Conservation (phyloP, 2,888 invertebrate species). For the Emesis furor region DNA sequence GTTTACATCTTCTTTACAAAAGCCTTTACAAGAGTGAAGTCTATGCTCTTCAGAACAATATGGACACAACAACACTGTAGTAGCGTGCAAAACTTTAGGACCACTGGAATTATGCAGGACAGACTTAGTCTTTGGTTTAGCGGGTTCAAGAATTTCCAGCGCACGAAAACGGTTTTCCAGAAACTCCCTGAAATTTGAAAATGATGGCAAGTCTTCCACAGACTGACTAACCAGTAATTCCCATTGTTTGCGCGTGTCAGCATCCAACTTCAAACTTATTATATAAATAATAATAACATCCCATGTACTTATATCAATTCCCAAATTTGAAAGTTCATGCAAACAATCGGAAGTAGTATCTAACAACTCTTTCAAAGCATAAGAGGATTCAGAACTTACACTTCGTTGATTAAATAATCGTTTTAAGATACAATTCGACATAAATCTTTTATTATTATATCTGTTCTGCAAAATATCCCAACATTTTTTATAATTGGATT, state of each 20-base stretch:
- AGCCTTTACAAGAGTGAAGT: no score
- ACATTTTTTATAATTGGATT: constrained; percentile 56
- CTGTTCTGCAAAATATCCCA: constrained; percentile 61
- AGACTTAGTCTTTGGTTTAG: no score
- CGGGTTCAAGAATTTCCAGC: no score
- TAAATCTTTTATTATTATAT: constrained; percentile 41
- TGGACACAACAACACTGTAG: no score
- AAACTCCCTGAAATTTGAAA: constrained; percentile 32
- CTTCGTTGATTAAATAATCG: constrained; percentile 46
- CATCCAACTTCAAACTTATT: background rate
- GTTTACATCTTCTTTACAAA: no score
- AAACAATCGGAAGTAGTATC: constrained; percentile 24
- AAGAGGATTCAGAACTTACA: background rate
- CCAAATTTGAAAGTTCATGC: constrained; percentile 15
- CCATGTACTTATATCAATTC: background rate
- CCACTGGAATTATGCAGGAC: no score
- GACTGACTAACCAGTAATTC: constrained; percentile 23
- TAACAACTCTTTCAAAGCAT: constrained; percentile 1
- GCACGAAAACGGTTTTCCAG: constrained; percentile 36
- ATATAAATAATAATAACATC: constrained; percentile 11
- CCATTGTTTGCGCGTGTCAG: background rate
- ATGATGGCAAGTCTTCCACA: constrained; percentile 31
- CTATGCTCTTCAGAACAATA: no score
- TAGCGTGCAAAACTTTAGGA: no score
- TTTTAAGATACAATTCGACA: constrained; percentile 36